A percentile compares a stretch with the other conserved stretches of the same genome.
Evolutionary conservation across 2,797 vertebrate species (phyloP).

Genomic region (Yasuhikotakia modesta): DNA sequence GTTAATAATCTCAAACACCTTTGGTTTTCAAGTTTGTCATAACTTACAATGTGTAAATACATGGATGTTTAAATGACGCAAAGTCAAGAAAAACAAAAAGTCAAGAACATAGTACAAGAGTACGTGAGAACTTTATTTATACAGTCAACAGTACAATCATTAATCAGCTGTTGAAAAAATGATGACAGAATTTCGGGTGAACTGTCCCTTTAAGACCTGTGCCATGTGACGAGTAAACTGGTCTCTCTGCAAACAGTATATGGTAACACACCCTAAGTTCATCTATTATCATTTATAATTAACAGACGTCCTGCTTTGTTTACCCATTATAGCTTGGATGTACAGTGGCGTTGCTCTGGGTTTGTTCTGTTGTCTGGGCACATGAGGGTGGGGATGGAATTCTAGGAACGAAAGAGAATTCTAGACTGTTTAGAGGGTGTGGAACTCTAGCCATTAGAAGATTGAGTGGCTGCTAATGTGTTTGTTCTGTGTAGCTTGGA

Average conservation of each 20-base stretch:
- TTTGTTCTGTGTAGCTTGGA: conserved; percentile 20
- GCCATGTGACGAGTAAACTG: conserved; percentile 6
- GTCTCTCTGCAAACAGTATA: conserved; percentile 15
- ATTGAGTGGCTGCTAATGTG: conserved; percentile 23
- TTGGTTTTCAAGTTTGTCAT: no score
- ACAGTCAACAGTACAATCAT: no score
- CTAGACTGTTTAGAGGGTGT: conserved; percentile 47
- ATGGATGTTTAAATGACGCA: no score
- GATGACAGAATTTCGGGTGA: not conserved
- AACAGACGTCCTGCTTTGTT: conserved; percentile 4
- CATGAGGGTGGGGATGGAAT: conserved; percentile 38
- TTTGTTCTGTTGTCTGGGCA: conserved; percentile 33
- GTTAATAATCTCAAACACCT: no score
- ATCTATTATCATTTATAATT: conserved; percentile 37
- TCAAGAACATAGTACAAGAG: no score
- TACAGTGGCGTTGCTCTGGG: conserved; percentile 10
- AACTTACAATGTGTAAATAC: no score
- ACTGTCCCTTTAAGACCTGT: conserved; percentile 6
- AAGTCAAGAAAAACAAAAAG: no score
- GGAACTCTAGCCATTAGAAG: conserved; percentile 14
- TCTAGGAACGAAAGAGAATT: conserved; percentile 43
- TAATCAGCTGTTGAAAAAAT: not conserved
- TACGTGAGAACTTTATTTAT: no score
- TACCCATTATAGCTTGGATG: conserved; percentile 21
- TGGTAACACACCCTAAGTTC: conserved; percentile 24